Evolutionary conservation across 53 echinoderm and acorn worm species (phyloP).

Genomic region (Apostichopus leukothele): DNA sequence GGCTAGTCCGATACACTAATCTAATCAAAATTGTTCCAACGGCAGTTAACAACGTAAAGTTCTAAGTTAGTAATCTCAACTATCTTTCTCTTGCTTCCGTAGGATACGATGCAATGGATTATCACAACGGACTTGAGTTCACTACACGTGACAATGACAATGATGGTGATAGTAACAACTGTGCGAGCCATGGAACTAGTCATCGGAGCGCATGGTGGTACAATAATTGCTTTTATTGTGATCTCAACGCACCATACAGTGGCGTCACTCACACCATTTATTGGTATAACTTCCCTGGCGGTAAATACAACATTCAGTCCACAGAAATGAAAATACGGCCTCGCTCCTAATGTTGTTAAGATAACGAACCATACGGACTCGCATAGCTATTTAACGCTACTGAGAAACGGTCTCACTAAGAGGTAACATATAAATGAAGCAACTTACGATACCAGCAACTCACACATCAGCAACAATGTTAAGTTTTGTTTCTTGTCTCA

Average conservation of each 20-base stretch:
- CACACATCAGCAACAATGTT: too few species aligned
- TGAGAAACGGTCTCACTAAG: too few species aligned
- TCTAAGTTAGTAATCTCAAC: too few species aligned
- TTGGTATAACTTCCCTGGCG: background rate
- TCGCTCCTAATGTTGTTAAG: background rate
- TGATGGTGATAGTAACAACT: conserved; percentile 56
- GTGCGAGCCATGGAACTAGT: background rate
- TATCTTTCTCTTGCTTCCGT: too few species aligned
- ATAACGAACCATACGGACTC: too few species aligned
- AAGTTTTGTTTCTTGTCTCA: too few species aligned
- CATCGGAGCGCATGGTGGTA: background rate
- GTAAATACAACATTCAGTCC: background rate
- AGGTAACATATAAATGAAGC: too few species aligned
- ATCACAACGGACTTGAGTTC: conserved; percentile 71
- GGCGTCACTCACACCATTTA: background rate
- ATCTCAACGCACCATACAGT: background rate
- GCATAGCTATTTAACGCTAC: too few species aligned
- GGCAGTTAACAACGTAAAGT: too few species aligned
- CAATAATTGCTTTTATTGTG: background rate
- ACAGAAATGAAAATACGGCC: conserved; percentile 20
- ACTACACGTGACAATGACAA: conserved; percentile 76
- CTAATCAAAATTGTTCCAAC: too few species aligned
- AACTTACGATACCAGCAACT: too few species aligned
- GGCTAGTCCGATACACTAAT: too few species aligned
- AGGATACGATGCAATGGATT: background rate